Percentiles rank a stretch among this genome's conserved stretches.
Evolutionary conservation across 2,797 vertebrate species (phyloP).

Genomic region (Tinamus major): DNA sequence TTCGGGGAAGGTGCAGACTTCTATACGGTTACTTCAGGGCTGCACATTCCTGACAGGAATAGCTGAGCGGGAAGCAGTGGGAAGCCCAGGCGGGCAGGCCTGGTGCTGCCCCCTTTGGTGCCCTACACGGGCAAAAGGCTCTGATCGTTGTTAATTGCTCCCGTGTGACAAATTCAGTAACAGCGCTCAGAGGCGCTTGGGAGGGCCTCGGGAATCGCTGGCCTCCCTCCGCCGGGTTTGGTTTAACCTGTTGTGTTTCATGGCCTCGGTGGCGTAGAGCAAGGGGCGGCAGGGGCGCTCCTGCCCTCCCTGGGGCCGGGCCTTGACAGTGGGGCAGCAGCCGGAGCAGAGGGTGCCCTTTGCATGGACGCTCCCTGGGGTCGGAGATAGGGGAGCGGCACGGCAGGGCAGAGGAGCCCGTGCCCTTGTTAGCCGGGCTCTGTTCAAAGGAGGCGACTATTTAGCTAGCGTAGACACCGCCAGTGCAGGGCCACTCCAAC

Average conservation of each 20-base stretch:
- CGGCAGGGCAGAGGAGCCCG: not conserved
- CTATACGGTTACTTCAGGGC: not conserved
- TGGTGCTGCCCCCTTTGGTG: not conserved
- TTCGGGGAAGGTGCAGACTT: not conserved
- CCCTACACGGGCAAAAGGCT: not conserved
- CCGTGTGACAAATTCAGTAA: not conserved
- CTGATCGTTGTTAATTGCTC: not conserved
- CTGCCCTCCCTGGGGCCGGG: too few relatives aligned
- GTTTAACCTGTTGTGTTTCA: not conserved
- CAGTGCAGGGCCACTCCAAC: slow-evolving; percentile 46
- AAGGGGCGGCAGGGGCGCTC: fast-evolving
- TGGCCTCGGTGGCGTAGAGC: not conserved
- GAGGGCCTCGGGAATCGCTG: not conserved
- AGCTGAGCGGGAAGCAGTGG: not conserved
- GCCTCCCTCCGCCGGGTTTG: not conserved
- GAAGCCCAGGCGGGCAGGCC: not conserved
- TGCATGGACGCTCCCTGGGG: too few relatives aligned
- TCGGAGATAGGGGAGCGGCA: too few relatives aligned
- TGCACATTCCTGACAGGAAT: not conserved
- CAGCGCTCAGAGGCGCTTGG: not conserved
- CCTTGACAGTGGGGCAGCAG: too few relatives aligned
- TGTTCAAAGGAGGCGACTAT: slow-evolving; percentile 25
- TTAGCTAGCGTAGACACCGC: slow-evolving; percentile 38
- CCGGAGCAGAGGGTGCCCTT: too few relatives aligned
- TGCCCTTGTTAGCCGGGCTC: slow-evolving; percentile 5